Percentiles rank a stretch among this genome's conserved stretches.
Evolutionary conservation across 2,888 invertebrate species (phyloP).

Genomic region (Taenaris catops): DNA sequence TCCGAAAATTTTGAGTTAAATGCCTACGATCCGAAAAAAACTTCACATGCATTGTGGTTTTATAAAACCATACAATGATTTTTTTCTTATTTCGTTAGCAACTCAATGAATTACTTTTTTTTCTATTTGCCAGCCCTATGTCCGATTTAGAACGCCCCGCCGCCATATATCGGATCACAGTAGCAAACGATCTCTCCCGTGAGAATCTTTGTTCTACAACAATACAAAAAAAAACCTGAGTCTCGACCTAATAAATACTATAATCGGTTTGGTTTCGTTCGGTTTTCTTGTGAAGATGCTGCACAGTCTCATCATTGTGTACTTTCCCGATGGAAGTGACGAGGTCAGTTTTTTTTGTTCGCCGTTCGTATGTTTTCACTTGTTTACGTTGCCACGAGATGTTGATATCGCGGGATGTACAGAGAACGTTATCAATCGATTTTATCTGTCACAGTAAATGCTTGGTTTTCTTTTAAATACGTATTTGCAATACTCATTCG

Average conservation of each 20-base stretch:
- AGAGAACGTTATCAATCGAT: constrained; percentile 83
- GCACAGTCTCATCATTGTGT: constrained; percentile 56
- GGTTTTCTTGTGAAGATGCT: constrained; percentile 32
- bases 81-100: too few species aligned
- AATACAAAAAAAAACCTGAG: constrained; percentile 12
- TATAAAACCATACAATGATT: too few species aligned
- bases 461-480: too few species aligned
- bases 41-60: too few species aligned
- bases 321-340: constrained; percentile 48
- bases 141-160: constrained; percentile 3
- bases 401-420: too few species aligned
- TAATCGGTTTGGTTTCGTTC: constrained; percentile 12
- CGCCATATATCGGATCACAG: constrained; percentile 6
- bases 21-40: too few species aligned
- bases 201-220: constrained; percentile 12
- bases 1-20: too few species aligned
- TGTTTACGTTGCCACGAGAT: too few species aligned
- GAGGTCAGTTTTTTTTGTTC: constrained; percentile 23
- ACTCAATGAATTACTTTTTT: too few species aligned
- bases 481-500: too few species aligned
- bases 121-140: constrained; percentile 19
- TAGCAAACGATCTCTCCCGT: constrained; percentile 21
- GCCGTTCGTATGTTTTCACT: background rate
- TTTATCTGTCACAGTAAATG: too few species aligned
- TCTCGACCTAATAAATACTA: constrained; percentile 13